Base-by-base conservation (phyloP, 2,888 invertebrate species). In the Ellobium chinense region DNA sequence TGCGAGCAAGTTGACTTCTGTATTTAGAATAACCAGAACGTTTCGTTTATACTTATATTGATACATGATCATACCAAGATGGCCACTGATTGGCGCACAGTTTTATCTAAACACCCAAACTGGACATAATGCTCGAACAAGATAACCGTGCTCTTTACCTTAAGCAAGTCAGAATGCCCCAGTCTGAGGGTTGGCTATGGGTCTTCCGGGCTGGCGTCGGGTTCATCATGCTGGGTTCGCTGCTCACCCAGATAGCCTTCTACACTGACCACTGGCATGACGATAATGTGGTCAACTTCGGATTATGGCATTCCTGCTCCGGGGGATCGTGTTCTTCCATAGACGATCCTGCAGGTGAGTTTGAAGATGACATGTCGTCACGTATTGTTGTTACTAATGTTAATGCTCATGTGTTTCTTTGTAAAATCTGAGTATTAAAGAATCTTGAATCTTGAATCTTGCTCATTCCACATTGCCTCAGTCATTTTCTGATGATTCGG, bases 241-340 rank as follows among this genome's bases (percentile, higher is more conserved):
- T 79, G 1, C 58, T 79, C 27, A 73, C 73, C 58, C 60, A 73
- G 31, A 36, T 79, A 2, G 79, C 73, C 1, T 74, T 79, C 18
- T 58, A 56, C 79, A 79, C 79, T 7, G 34, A 63, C 37, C 37
- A 73, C 37, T 79, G 79, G 79, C 66, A 66, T 29, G 62, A 63
- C 18, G 58, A 73, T 54, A 37, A 54, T 31, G 9, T 12, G 7
- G 29, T 36, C 3, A 46, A 73, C 56, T 73, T 54, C 29, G 79
- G 79, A 4, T 29, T 79, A 18, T 79, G 79, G 79, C 37, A 56
- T 7, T n/a, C 14, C 9, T 79, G 79, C 31, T n/a, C 24, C 7
- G 72, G 66, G 21, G 62, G 56, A 3, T 9, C 5, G 18, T 79
- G 79, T 37, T 18, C 7, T n/a, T n/a, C n/a, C 46, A 46, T 18